Evolutionary conservation across 2,113 vertebrate species (phyloP), one percentile per base, ranked within the genome.

Genomic region (Oriolus oriolus): DNA sequence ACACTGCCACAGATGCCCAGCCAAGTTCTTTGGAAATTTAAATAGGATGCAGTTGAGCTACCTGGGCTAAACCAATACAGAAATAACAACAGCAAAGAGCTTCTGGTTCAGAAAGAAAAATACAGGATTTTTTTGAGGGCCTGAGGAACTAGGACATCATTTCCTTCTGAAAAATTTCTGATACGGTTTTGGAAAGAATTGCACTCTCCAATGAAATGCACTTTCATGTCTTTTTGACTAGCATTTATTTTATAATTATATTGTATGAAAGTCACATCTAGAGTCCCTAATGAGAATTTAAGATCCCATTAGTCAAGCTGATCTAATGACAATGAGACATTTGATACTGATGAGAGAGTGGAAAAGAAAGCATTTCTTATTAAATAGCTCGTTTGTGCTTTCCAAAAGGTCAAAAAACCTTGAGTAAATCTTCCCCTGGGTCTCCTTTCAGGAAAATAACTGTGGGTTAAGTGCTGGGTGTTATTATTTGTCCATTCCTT

Each of bases 291-390:
- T 89, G 69, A 76, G 78, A 53, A 82, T 87, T 82, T 71, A 85
- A 66, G n/a, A 56, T 87, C 28, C 13, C 31, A 87, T 96, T 93
- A 94, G 87, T 79, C 52, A 85, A 52, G 60, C 84, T 93, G 74
- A 84, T 89, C 45, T 84, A 92, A 90, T 78, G 78, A 84, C 54
- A 83, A 30, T 68, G 86, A 92, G 85, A 45, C 8, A 60, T 88
- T 82, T 75, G 70, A 93, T 81, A 84, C 57, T 26, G 70, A 83
- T 65, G 91, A 90, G 37, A 21, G 7, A 78, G 22, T 59, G 52
- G 73, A 84, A 59, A 65, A 78, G 52, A 56, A 91, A 89, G 21
- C 56, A 56, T 66, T 89, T 91, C 42, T 42, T 75, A 39, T 78
- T 80, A 66, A 87, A 60, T 63, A 81, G 26, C 39, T 74, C 50